These are phyloP conservation scores for Gnathonemus echidnorhynchus DNA, from an alignment of 2,113 vertebrate species.

Conservation along the genomic window DNA sequence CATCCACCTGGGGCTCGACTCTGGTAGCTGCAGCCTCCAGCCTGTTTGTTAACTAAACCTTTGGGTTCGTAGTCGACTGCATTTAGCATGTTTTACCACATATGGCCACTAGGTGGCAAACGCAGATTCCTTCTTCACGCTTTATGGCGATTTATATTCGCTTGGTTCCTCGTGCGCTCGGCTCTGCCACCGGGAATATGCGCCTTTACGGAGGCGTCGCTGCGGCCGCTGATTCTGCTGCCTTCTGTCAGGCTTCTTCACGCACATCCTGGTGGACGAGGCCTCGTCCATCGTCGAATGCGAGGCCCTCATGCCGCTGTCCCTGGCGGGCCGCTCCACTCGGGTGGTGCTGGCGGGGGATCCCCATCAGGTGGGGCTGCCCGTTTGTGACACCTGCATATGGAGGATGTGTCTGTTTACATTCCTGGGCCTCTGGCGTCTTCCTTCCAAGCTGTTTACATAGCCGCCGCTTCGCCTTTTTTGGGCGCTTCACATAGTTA, in stretches of 20 bases:
- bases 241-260: constrained; percentile 19
- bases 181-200: not conserved
- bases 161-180: not conserved
- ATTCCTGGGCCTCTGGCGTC: not conserved
- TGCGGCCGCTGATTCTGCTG: not conserved
- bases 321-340: constrained; percentile 19
- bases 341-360: constrained; percentile 28
- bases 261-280: constrained; percentile 23
- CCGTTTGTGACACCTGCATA: not conserved
- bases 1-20: constrained; percentile 18
- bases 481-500: not conserved
- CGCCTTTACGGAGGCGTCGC: not conserved
- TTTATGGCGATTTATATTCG: not conserved
- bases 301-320: constrained; percentile 17
- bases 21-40: constrained; percentile 1
- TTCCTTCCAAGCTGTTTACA: not conserved
- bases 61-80: not conserved
- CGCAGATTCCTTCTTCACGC: not conserved
- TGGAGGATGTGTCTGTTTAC: not conserved
- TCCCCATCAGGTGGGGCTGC: constrained; percentile 17
- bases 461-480: not conserved
- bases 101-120: constrained; percentile 10
- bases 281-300: constrained; percentile 15
- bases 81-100: not conserved
- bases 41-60: not conserved